These are phyloP conservation scores for Chloroceryle inda DNA, from an alignment of 2,797 vertebrate genomes.

Conservation along the genomic window DNA sequence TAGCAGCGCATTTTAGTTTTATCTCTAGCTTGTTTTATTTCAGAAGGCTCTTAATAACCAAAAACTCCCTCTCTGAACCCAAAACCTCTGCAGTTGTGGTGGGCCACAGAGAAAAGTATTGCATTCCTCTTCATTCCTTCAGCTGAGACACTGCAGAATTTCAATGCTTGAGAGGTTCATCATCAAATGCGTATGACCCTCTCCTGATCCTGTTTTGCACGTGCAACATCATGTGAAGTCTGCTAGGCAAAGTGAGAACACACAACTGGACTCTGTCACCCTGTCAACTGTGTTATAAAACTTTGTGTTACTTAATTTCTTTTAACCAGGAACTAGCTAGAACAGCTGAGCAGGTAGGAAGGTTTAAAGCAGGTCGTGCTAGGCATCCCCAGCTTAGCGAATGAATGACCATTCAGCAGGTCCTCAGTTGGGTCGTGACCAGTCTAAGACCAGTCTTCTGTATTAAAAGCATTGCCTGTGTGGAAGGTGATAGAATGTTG, in stretches of 20 bases:
- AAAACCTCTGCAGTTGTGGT: not conserved
- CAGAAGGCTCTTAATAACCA: slow-evolving; percentile 3
- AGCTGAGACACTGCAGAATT: not conserved
- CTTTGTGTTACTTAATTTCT: not conserved
- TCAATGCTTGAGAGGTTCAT: not conserved
- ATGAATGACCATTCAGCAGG: not conserved
- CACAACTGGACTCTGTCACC: not conserved
- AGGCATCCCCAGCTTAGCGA: not conserved
- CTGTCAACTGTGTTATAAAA: not conserved
- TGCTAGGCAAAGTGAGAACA: not conserved
- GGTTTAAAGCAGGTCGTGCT: not conserved
- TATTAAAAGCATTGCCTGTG: not conserved
- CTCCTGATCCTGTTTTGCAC: not conserved
- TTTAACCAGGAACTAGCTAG: not conserved
- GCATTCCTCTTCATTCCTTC: not conserved
- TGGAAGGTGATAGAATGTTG: not conserved
- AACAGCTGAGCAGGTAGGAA: not conserved
- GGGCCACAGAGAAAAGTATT: not conserved
- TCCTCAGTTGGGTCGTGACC: not conserved
- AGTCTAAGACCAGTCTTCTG: not conserved
- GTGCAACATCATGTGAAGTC: not conserved
- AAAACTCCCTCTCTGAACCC: not conserved
- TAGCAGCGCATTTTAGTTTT: not conserved
- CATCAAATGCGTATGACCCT: accelerated
- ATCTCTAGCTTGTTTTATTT: slow-evolving; percentile 21